phyloP scores from a whole-genome alignment of 2,113 vertebrate species.

The Carlito syrichta region DNA sequence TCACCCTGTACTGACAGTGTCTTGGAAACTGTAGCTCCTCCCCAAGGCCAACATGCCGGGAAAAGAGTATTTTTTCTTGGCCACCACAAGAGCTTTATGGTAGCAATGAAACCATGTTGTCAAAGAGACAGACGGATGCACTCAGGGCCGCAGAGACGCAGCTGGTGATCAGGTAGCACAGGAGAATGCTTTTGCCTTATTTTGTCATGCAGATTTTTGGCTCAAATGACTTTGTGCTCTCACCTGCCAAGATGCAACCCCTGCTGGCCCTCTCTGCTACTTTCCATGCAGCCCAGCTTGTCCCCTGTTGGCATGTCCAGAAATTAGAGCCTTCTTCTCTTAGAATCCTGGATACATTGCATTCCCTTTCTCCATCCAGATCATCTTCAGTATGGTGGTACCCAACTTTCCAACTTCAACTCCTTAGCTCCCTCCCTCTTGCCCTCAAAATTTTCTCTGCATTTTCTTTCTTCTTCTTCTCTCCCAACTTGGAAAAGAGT shows the following conservation, averaged over 20 bases:
- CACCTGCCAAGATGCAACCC: background rate
- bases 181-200: background rate
- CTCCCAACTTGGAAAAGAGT: background rate
- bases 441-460: background rate
- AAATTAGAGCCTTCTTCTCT: background rate
- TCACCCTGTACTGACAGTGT: background rate
- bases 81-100: background rate
- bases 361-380: background rate
- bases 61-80: background rate
- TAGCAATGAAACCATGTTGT: background rate
- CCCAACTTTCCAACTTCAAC: background rate
- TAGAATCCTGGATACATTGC: background rate
- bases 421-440: background rate
- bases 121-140: background rate
- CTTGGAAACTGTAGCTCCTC: background rate
- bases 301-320: background rate
- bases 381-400: background rate
- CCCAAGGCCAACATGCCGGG: background rate
- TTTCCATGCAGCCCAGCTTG: background rate
- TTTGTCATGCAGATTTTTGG: background rate
- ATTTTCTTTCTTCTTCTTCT: background rate
- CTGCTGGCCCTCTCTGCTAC: background rate
- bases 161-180: background rate
- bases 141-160: background rate
- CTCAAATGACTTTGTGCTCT: background rate